Percentiles rank a stretch among this genome's conserved stretches.
These are phyloP conservation scores for Gonioctena quinquepunctata DNA, from an alignment of 1,140 invertebrate species.

Conservation along the genomic window DNA sequence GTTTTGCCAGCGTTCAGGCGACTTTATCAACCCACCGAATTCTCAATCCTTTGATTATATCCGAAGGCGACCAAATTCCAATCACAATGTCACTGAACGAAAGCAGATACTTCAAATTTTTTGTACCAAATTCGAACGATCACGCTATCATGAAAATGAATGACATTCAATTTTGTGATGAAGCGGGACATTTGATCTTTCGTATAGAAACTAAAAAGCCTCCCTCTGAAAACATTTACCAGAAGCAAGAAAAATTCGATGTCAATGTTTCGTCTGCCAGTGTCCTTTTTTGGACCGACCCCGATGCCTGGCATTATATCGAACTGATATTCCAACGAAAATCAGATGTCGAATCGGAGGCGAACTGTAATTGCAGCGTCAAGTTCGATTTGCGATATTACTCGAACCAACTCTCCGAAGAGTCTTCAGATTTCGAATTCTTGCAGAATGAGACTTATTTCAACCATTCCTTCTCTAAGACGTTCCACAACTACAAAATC, in stretches of 20 bases:
- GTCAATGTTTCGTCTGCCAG: constrained; percentile 32
- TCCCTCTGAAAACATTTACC: constrained; percentile 52
- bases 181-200: constrained; percentile 47
- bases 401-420: constrained; percentile 12
- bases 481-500: constrained; percentile 24
- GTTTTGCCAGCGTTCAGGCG: constrained; percentile 39
- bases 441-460: constrained; percentile 24
- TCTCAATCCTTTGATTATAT: constrained; percentile 23
- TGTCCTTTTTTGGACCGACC: constrained; percentile 60
- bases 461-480: constrained; percentile 29
- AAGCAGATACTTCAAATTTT: constrained; percentile 54
- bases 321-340: constrained; percentile 48
- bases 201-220: constrained; percentile 55
- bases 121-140: constrained; percentile 48
- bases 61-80: constrained; percentile 24
- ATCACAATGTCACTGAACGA: constrained; percentile 15
- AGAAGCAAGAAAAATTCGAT: constrained; percentile 52
- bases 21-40: constrained; percentile 31
- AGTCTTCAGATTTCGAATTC: constrained; percentile 6
- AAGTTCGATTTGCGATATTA: constrained; percentile 26
- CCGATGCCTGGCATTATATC: constrained; percentile 63
- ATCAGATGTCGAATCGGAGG: not conserved
- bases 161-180: constrained; percentile 28
- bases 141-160: constrained; percentile 28
- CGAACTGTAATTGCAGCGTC: constrained; percentile 22